Percentiles rank a stretch among this genome's conserved stretches.
Evolutionary conservation across 2,888 invertebrate genomes (phyloP).

Genomic region (Luperina testacea): DNA sequence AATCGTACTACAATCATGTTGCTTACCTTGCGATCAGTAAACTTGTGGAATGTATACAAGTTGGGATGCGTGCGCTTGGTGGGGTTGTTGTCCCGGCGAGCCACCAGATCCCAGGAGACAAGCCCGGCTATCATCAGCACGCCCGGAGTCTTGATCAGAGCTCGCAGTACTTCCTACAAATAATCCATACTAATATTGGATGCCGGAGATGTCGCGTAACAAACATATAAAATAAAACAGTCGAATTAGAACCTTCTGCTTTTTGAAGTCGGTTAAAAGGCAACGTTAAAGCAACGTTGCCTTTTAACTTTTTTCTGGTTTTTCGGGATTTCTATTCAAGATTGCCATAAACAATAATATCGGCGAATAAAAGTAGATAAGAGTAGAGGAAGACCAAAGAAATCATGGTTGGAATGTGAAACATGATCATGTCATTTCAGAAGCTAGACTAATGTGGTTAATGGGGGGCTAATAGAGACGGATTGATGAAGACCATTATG

Average conservation of each 20-base stretch:
- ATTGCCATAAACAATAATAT: neutral
- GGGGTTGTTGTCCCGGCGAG: conserved; percentile 94
- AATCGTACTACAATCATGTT: neutral
- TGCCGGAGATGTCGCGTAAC: no score
- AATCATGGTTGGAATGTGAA: neutral
- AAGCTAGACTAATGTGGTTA: neutral
- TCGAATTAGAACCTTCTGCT: no score
- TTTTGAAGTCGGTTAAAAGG: no score
- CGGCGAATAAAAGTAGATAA: neutral
- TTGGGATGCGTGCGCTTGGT: conserved; percentile 92
- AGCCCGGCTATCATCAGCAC: conserved; percentile 95
- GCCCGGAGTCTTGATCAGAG: conserved; percentile 93
- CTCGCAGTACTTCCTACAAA: conserved; percentile 90
- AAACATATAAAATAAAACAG: no score
- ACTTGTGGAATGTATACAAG: conserved; percentile 95
- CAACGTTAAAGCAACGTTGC: neutral
- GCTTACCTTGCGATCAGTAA: conserved; percentile 91
- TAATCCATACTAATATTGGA: neutral
- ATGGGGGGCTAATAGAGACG: neutral
- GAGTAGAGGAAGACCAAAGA: neutral
- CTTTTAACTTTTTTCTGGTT: no score
- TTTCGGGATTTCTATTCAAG: neutral
- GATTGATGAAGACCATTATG: no score
- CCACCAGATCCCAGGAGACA: conserved; percentile 97
- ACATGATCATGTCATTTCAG: no score